A percentile compares a stretch with the other conserved stretches of the same genome.
Conservation (phyloP, 2,888 invertebrate species). For the Ethmia dodecea region DNA sequence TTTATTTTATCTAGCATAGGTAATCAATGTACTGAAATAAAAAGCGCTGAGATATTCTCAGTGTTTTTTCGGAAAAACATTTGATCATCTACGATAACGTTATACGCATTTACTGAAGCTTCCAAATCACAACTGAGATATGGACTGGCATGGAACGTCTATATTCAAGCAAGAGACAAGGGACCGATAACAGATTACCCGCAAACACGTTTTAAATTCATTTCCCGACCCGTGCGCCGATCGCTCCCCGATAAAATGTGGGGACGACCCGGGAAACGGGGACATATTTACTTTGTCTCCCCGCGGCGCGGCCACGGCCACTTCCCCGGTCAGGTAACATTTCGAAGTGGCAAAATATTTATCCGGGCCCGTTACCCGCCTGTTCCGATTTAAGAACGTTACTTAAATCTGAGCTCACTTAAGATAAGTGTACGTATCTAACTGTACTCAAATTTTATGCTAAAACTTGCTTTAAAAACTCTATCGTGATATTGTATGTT, state of each 20-base stretch:
- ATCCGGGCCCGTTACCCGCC: slow-evolving; percentile 63
- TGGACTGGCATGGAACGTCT: slow-evolving; percentile 60
- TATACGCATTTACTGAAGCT: too few species aligned
- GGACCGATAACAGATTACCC: slow-evolving; percentile 79
- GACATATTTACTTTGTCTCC: slow-evolving; percentile 77
- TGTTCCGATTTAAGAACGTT: slow-evolving; percentile 68
- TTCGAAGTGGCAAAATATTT: slow-evolving; percentile 74
- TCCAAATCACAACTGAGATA: slow-evolving; percentile 50
- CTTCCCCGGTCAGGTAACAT: slow-evolving; percentile 73
- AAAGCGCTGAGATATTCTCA: too few species aligned
- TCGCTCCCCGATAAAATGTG: slow-evolving; percentile 76
- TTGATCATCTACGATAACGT: too few species aligned
- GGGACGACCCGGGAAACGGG: slow-evolving; percentile 67
- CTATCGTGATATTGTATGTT: too few species aligned
- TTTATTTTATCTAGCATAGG: too few species aligned
- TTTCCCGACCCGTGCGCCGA: slow-evolving; percentile 75
- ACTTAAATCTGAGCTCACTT: slow-evolving; percentile 47
- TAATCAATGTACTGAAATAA: too few species aligned
- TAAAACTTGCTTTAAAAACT: too few species aligned
- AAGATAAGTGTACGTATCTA: too few species aligned
- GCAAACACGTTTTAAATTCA: slow-evolving; percentile 78
- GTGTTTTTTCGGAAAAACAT: too few species aligned
- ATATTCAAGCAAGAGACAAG: slow-evolving; percentile 72
- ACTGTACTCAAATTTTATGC: background rate
- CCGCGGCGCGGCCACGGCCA: slow-evolving; percentile 60